A percentile compares a stretch with the other conserved stretches of the same genome.
These are phyloP conservation scores for Polypedilum vanderplanki DNA, from an alignment of 1,140 invertebrate genomes.

Conservation along the genomic window DNA sequence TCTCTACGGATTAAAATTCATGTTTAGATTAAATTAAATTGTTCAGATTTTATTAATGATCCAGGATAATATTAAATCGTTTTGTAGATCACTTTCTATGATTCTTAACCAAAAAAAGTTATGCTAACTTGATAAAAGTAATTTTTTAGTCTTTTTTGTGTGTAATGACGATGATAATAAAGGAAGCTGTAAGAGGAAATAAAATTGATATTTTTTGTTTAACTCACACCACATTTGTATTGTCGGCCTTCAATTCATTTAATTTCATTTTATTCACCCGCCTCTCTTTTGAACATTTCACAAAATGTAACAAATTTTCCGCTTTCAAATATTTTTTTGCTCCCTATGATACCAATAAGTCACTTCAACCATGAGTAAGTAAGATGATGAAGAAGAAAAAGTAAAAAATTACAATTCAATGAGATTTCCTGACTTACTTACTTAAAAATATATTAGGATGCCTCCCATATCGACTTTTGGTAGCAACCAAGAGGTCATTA, in stretches of 20 bases:
- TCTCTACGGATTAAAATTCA: too few species aligned
- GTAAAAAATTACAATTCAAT: slow-evolving; percentile 8
- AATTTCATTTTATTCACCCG: not conserved
- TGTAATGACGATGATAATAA: slow-evolving; percentile 13
- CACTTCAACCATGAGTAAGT: too few species aligned
- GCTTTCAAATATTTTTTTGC: not conserved
- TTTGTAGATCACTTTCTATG: too few species aligned
- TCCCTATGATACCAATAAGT: too few species aligned
- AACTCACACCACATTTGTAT: slow-evolving; percentile 1
- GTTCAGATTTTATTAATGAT: too few species aligned
- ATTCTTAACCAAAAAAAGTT: too few species aligned
- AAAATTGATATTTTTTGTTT: not conserved
- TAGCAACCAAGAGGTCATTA: slow-evolving; percentile 9
- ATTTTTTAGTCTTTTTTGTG: not conserved
- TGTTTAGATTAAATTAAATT: too few species aligned
- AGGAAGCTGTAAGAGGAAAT: not conserved
- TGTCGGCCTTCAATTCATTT: not conserved
- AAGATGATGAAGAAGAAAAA: not conserved
- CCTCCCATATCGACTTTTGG: not conserved
- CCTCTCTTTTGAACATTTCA: not conserved
- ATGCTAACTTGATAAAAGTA: too few species aligned
- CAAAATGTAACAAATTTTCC: not conserved
- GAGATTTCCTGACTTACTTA: not conserved
- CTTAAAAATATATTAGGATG: not conserved
- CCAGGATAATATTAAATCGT: too few species aligned